Conservation (phyloP, 2,113 vertebrate genomes). For the Notiomystis cincta region DNA sequence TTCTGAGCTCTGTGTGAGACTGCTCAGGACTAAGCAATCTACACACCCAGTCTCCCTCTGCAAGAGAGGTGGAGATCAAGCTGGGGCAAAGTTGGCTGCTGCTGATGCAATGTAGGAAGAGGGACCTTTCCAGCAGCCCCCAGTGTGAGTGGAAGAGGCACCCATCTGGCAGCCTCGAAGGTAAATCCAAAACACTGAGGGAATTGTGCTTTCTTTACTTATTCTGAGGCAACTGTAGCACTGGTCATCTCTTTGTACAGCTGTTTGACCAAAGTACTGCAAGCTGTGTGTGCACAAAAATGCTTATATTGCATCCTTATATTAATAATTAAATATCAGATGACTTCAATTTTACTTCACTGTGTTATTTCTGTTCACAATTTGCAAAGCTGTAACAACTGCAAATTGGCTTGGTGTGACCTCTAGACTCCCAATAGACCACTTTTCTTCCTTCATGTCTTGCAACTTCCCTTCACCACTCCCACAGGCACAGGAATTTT, state of each 20-base stretch:
- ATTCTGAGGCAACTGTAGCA: neutral
- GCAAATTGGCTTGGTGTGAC: neutral
- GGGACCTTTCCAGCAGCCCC: accelerated
- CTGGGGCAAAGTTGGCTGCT: neutral
- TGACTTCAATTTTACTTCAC: neutral
- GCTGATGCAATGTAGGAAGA: neutral
- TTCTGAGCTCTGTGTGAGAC: neutral
- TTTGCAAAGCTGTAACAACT: neutral
- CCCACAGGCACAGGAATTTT: neutral
- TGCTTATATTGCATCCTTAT: neutral
- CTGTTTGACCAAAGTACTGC: neutral
- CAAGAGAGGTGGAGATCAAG: neutral
- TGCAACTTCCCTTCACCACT: neutral
- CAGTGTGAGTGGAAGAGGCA: neutral
- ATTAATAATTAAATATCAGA: neutral
- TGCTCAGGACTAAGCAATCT: neutral
- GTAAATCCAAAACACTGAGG: neutral
- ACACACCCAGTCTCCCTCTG: accelerated
- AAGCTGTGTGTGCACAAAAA: neutral
- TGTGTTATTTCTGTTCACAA: neutral
- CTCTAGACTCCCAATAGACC: neutral
- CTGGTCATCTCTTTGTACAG: neutral
- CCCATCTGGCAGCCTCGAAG: accelerated
- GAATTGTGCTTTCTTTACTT: neutral
- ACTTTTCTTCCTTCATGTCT: neutral